These are phyloP conservation scores for Noctua janthina DNA, from an alignment of 2,888 invertebrate genomes.

Conservation along the genomic window DNA sequence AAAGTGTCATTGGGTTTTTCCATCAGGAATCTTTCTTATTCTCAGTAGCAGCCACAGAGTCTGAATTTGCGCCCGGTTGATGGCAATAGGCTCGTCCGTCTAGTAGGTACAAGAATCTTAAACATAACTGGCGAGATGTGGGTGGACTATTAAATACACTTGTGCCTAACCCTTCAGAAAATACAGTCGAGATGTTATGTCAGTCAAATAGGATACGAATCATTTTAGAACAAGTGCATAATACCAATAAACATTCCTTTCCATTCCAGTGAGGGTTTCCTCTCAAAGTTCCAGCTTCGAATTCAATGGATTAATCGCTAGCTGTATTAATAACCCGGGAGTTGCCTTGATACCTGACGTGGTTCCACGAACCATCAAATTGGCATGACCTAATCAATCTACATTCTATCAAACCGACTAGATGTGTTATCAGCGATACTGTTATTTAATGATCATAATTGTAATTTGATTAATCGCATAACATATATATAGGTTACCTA, in stretches of 20 bases:
- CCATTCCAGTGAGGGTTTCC: conserved; percentile 50
- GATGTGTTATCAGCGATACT: neutral
- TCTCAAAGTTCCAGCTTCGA: conserved; percentile 64
- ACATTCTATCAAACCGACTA: conserved; percentile 24
- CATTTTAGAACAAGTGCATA: conserved; percentile 15
- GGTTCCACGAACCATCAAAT: conserved; percentile 48
- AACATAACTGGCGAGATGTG: too few relatives aligned
- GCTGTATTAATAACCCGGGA: conserved; percentile 16
- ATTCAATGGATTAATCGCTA: conserved; percentile 23
- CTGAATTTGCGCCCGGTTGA: too few relatives aligned
- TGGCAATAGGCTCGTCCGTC: too few relatives aligned
- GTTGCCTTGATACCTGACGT: conserved; percentile 30
- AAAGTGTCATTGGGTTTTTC: too few relatives aligned
- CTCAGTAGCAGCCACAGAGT: too few relatives aligned
- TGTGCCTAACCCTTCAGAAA: too few relatives aligned
- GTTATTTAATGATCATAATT: neutral
- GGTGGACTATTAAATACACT: too few relatives aligned
- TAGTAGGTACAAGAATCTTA: too few relatives aligned
- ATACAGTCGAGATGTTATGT: too few relatives aligned
- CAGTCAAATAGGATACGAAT: neutral
- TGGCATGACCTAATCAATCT: conserved; percentile 36
- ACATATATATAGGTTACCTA: neutral
- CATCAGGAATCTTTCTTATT: too few relatives aligned
- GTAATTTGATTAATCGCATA: neutral
- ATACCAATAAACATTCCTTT: conserved; percentile 6